These are phyloP conservation scores for Jacana jacana DNA, from an alignment of 2,113 vertebrate genomes.

Conservation along the genomic window DNA sequence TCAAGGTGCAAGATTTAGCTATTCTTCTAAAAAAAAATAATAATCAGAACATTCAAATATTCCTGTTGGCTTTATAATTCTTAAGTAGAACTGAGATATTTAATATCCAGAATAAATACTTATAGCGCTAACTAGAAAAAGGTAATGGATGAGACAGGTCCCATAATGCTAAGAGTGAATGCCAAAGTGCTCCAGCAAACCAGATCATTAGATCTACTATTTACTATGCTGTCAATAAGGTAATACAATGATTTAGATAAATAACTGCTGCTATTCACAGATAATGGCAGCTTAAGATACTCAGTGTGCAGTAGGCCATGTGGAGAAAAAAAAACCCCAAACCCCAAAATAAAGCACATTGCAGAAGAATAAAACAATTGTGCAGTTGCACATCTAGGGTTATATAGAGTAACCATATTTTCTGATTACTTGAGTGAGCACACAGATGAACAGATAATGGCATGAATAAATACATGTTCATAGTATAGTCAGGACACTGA, in stretches of 20 bases:
- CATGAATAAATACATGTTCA: background rate
- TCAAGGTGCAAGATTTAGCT: background rate
- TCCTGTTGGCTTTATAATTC: background rate
- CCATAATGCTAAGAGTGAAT: background rate
- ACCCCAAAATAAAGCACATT: background rate
- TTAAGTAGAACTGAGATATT: background rate
- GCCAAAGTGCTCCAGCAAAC: background rate
- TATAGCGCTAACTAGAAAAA: background rate
- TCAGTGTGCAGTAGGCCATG: background rate
- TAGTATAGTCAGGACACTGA: background rate
- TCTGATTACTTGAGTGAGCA: background rate
- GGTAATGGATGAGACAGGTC: background rate
- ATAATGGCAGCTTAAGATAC: conserved; percentile 11
- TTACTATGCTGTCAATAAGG: background rate
- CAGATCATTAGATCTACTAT: conserved; percentile 4
- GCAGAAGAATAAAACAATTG: background rate
- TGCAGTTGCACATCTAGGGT: background rate
- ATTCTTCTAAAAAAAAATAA: background rate
- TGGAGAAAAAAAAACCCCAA: background rate
- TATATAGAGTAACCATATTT: background rate
- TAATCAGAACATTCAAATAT: background rate
- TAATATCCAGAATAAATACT: background rate
- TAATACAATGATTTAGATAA: conserved; percentile 3
- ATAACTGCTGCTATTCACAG: background rate
- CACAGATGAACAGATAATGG: background rate